Evolutionary conservation across 2,113 vertebrate species (phyloP).

Genomic region (Irena cyanogastra): DNA sequence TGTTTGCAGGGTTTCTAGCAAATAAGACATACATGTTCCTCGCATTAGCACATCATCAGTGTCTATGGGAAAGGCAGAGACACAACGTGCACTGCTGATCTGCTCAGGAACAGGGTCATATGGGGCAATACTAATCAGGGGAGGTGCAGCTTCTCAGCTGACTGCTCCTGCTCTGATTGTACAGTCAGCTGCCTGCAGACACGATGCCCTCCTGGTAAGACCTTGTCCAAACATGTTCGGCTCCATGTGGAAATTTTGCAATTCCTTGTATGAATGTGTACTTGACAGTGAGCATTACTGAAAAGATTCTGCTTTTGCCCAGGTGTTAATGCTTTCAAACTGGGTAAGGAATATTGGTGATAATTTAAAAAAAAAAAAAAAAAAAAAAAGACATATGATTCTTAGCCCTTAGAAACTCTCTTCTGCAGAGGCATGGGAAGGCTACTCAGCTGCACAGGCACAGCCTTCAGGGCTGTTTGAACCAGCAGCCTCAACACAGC

Average conservation of each 20-base stretch:
- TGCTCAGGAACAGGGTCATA: background rate
- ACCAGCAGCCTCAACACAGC: background rate
- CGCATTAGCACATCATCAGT: background rate
- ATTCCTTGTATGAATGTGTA: background rate
- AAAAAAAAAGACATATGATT: fast-evolving
- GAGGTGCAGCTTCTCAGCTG: background rate
- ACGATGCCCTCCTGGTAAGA: background rate
- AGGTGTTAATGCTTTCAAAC: background rate
- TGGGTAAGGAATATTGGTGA: background rate
- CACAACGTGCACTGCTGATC: background rate
- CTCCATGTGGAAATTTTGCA: background rate
- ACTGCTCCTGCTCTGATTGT: background rate
- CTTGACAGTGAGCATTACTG: background rate
- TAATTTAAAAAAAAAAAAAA: background rate
- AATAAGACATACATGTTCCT: background rate
- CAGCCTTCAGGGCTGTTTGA: background rate
- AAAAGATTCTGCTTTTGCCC: background rate
- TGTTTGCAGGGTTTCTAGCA: background rate
- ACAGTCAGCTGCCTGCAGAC: background rate
- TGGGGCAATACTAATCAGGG: background rate
- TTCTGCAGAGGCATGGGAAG: background rate
- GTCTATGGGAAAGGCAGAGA: background rate
- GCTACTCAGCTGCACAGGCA: background rate
- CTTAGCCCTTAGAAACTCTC: background rate
- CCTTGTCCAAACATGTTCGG: background rate